Evolutionary conservation across 2,797 vertebrate genomes (phyloP).

Genomic region (Cetoscarus ocellatus): DNA sequence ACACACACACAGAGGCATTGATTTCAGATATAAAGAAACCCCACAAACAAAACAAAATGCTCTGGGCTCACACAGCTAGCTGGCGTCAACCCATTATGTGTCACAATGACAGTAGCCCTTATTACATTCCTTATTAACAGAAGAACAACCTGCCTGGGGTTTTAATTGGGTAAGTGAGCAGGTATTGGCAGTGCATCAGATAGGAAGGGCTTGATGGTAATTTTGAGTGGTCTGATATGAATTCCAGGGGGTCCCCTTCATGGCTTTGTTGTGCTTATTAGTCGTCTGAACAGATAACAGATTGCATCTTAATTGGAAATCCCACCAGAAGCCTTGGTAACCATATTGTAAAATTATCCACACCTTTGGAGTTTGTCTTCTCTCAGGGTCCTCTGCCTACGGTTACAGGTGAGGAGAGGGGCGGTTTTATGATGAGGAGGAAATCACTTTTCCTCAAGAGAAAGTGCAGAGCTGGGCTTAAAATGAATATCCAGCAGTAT

Average conservation of each 20-base stretch:
- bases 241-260: slow-evolving; percentile 78
- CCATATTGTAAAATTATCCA: slow-evolving; percentile 77
- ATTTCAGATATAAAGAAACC: slow-evolving; percentile 67
- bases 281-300: slow-evolving; percentile 83
- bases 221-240: slow-evolving; percentile 82
- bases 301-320: slow-evolving; percentile 86
- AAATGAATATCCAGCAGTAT: too few relatives aligned
- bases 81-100: slow-evolving; percentile 53
- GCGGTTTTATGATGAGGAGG: slow-evolving; percentile 2
- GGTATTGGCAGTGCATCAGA: slow-evolving; percentile 80
- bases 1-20: slow-evolving; percentile 38
- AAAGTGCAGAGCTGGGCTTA: not conserved
- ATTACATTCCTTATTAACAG: slow-evolving; percentile 75
- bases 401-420: slow-evolving; percentile 34
- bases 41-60: slow-evolving; percentile 59
- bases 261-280: slow-evolving; percentile 84
- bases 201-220: slow-evolving; percentile 73
- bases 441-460: not conserved
- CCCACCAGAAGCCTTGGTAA: slow-evolving; percentile 77
- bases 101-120: slow-evolving; percentile 60
- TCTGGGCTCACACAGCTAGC: slow-evolving; percentile 58
- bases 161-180: slow-evolving; percentile 77
- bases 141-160: slow-evolving; percentile 65
- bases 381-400: slow-evolving; percentile 16
- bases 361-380: slow-evolving; percentile 62